These are phyloP conservation scores for Anguilla anguilla DNA, from an alignment of 2,797 vertebrate species.

Conservation along the genomic window DNA sequence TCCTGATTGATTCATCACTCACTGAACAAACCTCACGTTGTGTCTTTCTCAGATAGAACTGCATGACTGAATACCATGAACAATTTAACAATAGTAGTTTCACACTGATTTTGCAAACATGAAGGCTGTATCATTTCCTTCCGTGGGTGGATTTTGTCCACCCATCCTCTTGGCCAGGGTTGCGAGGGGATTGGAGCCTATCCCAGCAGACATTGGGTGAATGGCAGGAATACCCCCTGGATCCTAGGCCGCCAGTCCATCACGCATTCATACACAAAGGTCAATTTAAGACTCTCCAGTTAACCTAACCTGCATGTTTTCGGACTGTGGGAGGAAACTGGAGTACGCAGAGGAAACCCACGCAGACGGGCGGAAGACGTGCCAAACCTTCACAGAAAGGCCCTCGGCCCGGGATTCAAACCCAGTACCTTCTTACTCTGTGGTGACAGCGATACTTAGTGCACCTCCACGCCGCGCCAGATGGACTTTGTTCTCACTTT, in stretches of 20 bases:
- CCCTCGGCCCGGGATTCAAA: too few relatives aligned
- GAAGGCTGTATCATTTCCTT: too few relatives aligned
- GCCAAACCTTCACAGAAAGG: neutral
- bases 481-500: too few relatives aligned
- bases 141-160: neutral
- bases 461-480: too few relatives aligned
- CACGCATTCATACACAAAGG: neutral
- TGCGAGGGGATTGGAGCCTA: neutral
- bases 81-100: neutral
- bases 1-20: neutral
- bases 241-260: too few relatives aligned
- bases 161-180: neutral
- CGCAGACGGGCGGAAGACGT: neutral
- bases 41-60: too few relatives aligned
- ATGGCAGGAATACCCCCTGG: neutral
- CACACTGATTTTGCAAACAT: neutral
- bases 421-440: too few relatives aligned
- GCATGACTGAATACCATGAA: neutral
- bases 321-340: neutral
- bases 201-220: neutral
- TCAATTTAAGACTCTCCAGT: neutral
- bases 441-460: too few relatives aligned
- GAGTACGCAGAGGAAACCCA: neutral
- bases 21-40: neutral
- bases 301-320: neutral